Conservation (phyloP, 2,888 invertebrate genomes). For the Coenonympha arcania region DNA sequence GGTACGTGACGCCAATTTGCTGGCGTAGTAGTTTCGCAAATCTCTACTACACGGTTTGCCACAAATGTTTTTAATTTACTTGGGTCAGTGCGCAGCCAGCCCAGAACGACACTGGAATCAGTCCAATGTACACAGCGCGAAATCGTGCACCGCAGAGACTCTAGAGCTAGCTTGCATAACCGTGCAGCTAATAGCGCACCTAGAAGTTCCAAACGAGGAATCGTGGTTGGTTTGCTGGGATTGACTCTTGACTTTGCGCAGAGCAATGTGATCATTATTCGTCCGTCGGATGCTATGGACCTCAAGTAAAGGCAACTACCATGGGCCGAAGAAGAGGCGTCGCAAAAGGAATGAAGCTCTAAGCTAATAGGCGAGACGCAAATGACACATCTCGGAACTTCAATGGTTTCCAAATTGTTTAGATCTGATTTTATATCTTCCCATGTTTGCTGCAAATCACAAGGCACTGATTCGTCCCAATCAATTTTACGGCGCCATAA, state of each 20-base stretch:
- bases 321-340: neutral
- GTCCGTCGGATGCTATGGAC: neutral
- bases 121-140: conserved; percentile 7
- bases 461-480: conserved; percentile 25
- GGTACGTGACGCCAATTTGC: conserved; percentile 20
- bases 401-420: neutral
- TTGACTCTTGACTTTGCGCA: conserved; percentile 18
- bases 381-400: too few species aligned
- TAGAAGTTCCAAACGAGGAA: conserved; percentile 27
- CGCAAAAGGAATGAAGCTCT: conserved; percentile 6
- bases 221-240: conserved; percentile 16
- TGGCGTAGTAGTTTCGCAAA: conserved; percentile 7
- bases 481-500: conserved; percentile 20
- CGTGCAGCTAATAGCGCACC: conserved; percentile 17
- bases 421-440: neutral
- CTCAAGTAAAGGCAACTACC: conserved; percentile 2
- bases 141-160: conserved; percentile 2
- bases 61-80: conserved; percentile 24
- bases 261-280: neutral
- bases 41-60: conserved; percentile 16
- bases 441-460: conserved; percentile 14
- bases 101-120: conserved; percentile 21
- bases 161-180: conserved; percentile 1
- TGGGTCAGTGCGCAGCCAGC: conserved; percentile 18
- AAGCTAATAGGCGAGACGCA: neutral